These are phyloP conservation scores for Hepsetus odoe DNA, from an alignment of 2,113 vertebrate genomes.

Conservation along the genomic window DNA sequence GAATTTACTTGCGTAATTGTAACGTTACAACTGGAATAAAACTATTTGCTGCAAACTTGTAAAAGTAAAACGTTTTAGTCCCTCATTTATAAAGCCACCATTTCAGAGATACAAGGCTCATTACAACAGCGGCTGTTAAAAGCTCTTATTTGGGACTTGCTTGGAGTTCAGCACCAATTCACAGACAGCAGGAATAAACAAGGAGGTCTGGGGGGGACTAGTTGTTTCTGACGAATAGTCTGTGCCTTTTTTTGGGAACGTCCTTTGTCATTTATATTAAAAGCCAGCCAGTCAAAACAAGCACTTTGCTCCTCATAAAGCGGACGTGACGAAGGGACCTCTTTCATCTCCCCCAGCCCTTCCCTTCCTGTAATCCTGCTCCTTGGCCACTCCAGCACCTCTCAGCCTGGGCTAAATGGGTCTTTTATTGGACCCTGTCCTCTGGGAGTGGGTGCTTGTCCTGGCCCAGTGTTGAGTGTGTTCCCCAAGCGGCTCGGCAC, in stretches of 20 bases:
- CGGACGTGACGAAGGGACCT: conserved; percentile 29
- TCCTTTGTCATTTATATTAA: conserved; percentile 59
- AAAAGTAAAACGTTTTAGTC: no score
- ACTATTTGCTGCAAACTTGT: no score
- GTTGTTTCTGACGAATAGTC: conserved; percentile 17
- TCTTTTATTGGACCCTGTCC: conserved; percentile 35
- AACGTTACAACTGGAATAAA: no score
- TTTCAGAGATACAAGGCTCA: background rate
- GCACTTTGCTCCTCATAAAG: conserved; percentile 43
- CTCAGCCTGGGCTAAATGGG: conserved; percentile 23
- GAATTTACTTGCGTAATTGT: no score
- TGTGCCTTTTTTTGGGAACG: conserved; percentile 14
- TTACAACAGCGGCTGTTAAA: no score
- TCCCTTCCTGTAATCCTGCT: conserved; percentile 48
- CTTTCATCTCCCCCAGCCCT: conserved; percentile 55
- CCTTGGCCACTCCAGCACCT: conserved; percentile 13
- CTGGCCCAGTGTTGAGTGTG: conserved; percentile 29
- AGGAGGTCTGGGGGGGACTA: conserved; percentile 9
- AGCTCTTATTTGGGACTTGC: no score
- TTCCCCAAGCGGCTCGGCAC: conserved; percentile 21
- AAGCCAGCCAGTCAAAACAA: conserved; percentile 52
- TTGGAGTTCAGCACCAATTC: background rate
- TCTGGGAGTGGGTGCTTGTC: conserved; percentile 44
- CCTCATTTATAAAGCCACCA: background rate
- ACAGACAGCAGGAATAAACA: conserved; percentile 16